phyloP scores from a whole-genome alignment of 1,140 invertebrate species.

The Drosophila biarmipes region DNA sequence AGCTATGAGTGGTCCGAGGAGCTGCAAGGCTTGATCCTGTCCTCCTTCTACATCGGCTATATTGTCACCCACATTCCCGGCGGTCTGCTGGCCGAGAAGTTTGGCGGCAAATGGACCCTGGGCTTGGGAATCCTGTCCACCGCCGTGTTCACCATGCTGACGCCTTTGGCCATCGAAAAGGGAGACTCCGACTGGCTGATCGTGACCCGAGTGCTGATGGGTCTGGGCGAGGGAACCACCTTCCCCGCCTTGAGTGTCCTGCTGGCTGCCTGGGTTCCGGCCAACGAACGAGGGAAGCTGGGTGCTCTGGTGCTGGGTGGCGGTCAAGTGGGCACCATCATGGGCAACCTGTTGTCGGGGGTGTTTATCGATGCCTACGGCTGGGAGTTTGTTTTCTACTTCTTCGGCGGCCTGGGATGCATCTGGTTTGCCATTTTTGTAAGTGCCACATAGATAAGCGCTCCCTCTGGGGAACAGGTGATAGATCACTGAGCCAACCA shows the following conservation, averaged over 20 bases:
- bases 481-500: neutral
- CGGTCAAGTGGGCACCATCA: constrained; percentile 90
- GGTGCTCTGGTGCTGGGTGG: constrained; percentile 91
- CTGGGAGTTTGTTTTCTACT: constrained; percentile 92
- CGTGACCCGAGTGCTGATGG: constrained; percentile 88
- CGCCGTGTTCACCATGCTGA: constrained; percentile 90
- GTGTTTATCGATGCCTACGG: constrained; percentile 87
- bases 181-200: constrained; percentile 88
- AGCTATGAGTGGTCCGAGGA: constrained; percentile 70
- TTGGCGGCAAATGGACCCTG: constrained; percentile 91
- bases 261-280: constrained; percentile 90
- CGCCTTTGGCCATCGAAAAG: constrained; percentile 86
- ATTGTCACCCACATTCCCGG: constrained; percentile 87
- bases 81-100: constrained; percentile 89
- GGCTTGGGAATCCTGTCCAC: constrained; percentile 90
- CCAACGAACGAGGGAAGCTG: constrained; percentile 89
- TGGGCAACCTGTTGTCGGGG: constrained; percentile 90
- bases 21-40: constrained; percentile 86
- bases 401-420: constrained; percentile 91
- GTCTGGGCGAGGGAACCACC: constrained; percentile 90
- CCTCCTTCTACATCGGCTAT: constrained; percentile 88
- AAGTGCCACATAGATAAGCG: constrained; percentile 72
- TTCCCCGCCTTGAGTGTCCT: constrained; percentile 91
- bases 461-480: no score
- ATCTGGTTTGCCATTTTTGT: constrained; percentile 91